phyloP scores from a whole-genome alignment of 2,888 invertebrate genomes.

The Notocelia uddmanniana region DNA sequence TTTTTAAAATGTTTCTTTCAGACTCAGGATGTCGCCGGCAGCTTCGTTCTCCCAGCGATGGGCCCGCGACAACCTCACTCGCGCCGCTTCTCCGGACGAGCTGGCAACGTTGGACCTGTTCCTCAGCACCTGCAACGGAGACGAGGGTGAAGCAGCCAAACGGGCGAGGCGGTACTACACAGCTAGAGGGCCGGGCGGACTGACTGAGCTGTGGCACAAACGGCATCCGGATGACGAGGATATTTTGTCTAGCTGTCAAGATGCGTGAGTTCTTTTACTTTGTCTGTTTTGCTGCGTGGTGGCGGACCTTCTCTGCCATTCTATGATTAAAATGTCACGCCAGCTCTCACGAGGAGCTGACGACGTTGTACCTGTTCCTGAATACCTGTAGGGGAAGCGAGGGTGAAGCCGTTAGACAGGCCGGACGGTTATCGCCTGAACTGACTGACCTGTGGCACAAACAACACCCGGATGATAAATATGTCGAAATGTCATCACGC shows the following conservation, averaged over 20 bases:
- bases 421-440: no score
- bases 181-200: slow-evolving; percentile 73
- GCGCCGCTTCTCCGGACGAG: slow-evolving; percentile 67
- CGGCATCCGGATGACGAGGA: slow-evolving; percentile 79
- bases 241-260: slow-evolving; percentile 79
- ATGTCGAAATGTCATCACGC: no score
- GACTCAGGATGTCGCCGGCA: slow-evolving; percentile 78
- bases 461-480: no score
- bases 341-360: no score
- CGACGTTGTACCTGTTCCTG: no score
- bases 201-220: slow-evolving; percentile 75
- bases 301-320: no score
- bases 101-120: slow-evolving; percentile 69
- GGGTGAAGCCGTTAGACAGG: no score
- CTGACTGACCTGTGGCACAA: no score
- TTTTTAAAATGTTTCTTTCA: slow-evolving; percentile 50
- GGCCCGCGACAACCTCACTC: slow-evolving; percentile 78
- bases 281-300: no score
- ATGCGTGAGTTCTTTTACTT: slow-evolving; percentile 65
- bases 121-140: slow-evolving; percentile 68
- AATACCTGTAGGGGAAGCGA: no score
- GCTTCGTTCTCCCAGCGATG: slow-evolving; percentile 83
- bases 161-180: slow-evolving; percentile 75
- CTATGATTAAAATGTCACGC: no score
- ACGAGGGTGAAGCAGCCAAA: slow-evolving; percentile 71